A percentile compares a stretch with the other conserved stretches of the same genome.
Evolutionary conservation across 2,888 invertebrate genomes (phyloP).

Genomic region (Idaea straminata): DNA sequence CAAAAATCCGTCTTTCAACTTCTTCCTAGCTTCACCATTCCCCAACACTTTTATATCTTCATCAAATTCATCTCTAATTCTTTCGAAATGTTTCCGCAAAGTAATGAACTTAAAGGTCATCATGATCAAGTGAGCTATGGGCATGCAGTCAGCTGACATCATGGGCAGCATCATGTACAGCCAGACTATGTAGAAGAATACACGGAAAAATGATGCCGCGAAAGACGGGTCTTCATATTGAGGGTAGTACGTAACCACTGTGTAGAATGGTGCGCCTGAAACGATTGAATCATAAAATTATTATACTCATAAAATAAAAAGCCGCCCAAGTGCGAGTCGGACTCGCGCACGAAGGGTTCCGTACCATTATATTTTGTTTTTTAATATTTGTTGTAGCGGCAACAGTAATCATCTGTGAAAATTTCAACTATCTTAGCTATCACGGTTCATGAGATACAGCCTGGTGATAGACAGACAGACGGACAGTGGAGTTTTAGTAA

Average conservation of each 20-base stretch:
- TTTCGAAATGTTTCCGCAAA: constrained; percentile 53
- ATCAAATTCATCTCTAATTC: constrained; percentile 50
- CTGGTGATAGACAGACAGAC: no score
- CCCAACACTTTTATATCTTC: constrained; percentile 35
- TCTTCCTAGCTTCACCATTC: constrained; percentile 42
- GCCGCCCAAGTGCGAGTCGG: no score
- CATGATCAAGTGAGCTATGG: constrained; percentile 60
- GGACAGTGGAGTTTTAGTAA: no score
- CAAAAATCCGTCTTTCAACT: constrained; percentile 51
- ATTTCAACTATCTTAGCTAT: no score
- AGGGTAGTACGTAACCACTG: constrained; percentile 67
- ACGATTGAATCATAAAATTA: constrained; percentile 14
- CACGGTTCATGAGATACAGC: no score
- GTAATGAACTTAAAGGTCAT: constrained; percentile 64
- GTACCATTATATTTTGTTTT: no score
- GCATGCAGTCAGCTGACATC: constrained; percentile 70
- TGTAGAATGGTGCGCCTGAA: constrained; percentile 64
- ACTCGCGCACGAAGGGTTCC: no score
- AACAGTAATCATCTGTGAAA: no score
- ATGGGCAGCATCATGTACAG: constrained; percentile 71
- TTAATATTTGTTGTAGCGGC: no score
- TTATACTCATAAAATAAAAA: no score
- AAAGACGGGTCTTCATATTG: constrained; percentile 52
- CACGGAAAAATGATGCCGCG: constrained; percentile 47
- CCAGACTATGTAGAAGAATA: constrained; percentile 67